phyloP scores from a whole-genome alignment of 2,113 vertebrate species.

The Heterochromis multidens region DNA sequence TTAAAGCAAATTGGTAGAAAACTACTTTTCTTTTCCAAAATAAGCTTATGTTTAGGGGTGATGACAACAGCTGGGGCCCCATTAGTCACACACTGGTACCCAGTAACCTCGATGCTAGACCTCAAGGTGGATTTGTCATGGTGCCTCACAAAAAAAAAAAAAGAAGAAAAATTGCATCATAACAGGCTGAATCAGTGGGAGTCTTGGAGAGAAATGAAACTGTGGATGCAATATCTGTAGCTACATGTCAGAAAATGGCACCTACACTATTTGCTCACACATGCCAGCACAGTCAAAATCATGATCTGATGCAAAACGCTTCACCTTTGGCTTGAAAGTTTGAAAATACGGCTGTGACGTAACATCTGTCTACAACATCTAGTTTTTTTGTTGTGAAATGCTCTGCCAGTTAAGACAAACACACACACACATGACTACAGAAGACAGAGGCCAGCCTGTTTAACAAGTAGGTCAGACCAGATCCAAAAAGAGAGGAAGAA shows the following conservation, averaged over 20 bases:
- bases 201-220: background rate
- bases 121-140: slow-evolving; percentile 19
- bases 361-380: background rate
- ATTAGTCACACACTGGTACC: slow-evolving; percentile 13
- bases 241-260: background rate
- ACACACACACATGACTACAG: slow-evolving; percentile 64
- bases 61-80: background rate
- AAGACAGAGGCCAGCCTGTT: slow-evolving; percentile 75
- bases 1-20: background rate
- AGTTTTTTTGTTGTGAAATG: background rate
- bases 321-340: background rate
- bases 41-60: background rate
- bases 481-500: slow-evolving; percentile 36
- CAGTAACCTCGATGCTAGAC: background rate
- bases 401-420: slow-evolving; percentile 44
- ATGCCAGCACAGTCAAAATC: background rate
- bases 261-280: background rate
- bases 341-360: background rate
- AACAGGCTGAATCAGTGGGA: background rate
- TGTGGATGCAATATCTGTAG: background rate
- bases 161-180: background rate
- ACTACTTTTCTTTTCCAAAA: background rate
- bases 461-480: slow-evolving; percentile 74
- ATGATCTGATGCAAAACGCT: background rate
- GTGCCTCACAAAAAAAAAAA: background rate